phyloP scores from a whole-genome alignment of 1,140 invertebrate species.

The Pomacea maculata region DNA sequence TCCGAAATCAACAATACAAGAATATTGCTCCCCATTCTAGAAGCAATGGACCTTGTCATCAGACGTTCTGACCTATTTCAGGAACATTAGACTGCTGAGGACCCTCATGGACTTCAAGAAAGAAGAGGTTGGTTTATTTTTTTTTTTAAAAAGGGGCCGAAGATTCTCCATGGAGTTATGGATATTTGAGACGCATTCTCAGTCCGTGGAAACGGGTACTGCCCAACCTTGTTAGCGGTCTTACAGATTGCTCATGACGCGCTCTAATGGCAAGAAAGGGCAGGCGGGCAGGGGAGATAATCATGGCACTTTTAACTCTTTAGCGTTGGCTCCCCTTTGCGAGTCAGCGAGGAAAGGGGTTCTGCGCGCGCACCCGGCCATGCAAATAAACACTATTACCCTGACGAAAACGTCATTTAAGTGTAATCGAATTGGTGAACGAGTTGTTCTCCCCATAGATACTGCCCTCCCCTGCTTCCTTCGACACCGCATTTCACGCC shows the following conservation, averaged over 20 bases:
- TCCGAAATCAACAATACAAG: no score
- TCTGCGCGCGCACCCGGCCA: constrained; percentile 14
- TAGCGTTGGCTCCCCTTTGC: constrained; percentile 1
- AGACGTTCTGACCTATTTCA: no score
- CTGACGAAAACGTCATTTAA: constrained; percentile 30
- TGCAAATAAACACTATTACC: constrained; percentile 31
- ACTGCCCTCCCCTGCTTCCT: background rate
- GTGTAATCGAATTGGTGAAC: constrained; percentile 28
- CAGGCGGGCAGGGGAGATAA: constrained; percentile 2
- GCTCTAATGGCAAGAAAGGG: constrained; percentile 17
- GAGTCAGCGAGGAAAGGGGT: background rate
- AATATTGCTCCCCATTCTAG: no score
- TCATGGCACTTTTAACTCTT: constrained; percentile 21
- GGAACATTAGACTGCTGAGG: no score
- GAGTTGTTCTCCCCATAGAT: constrained; percentile 27
- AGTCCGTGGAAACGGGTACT: background rate
- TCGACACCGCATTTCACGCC: constrained; percentile 24
- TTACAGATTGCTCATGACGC: constrained; percentile 14
- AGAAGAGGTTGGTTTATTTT: no score
- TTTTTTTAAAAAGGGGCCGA: no score
- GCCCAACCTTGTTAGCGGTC: constrained; percentile 21
- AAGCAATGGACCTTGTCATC: no score
- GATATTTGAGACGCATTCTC: no score
- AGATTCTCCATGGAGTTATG: no score
- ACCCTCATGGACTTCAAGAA: no score